A percentile compares a stretch with the other conserved stretches of the same genome.
Conservation (phyloP, 2,888 invertebrate genomes). For the Mesoligia furuncula region DNA sequence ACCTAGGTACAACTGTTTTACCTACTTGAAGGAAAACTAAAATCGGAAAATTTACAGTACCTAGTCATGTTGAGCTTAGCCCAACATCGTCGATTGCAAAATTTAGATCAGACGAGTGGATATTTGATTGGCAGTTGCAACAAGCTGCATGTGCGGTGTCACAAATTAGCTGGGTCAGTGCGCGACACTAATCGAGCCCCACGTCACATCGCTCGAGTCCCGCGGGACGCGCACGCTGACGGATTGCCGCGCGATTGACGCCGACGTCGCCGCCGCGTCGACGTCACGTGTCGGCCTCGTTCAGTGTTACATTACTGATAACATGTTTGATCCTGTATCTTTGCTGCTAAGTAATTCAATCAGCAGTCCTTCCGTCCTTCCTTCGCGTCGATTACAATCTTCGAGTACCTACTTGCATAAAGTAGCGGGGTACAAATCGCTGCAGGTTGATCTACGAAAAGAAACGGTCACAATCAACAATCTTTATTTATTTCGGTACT, state of each 20-base stretch:
- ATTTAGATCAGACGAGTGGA: conserved; percentile 35
- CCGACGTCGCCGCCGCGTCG: conserved; percentile 54
- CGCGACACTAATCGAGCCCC: conserved; percentile 69
- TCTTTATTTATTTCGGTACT: not conserved
- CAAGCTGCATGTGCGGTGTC: conserved; percentile 59
- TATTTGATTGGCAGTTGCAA: conserved; percentile 54
- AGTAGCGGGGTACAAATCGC: not conserved
- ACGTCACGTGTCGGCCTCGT: conserved; percentile 74
- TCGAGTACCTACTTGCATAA: not conserved
- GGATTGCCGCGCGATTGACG: conserved; percentile 83
- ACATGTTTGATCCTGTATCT: conserved; percentile 67
- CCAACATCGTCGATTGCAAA: not conserved
- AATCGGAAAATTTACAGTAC: not conserved
- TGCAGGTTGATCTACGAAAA: not conserved
- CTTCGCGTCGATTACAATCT: conserved; percentile 22
- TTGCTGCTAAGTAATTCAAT: conserved; percentile 44
- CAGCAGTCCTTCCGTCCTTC: not conserved
- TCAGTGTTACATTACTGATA: conserved; percentile 68
- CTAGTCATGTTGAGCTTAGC: not conserved
- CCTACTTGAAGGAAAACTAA: not conserved
- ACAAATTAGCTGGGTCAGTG: conserved; percentile 78
- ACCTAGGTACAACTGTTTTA: not conserved
- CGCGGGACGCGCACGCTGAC: conserved; percentile 77
- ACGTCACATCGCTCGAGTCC: conserved; percentile 61
- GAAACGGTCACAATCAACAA: not conserved